Percentiles rank a stretch among this genome's conserved stretches.
Conservation (phyloP, 2,797 vertebrate genomes). For the Acridotheres tristis region DNA sequence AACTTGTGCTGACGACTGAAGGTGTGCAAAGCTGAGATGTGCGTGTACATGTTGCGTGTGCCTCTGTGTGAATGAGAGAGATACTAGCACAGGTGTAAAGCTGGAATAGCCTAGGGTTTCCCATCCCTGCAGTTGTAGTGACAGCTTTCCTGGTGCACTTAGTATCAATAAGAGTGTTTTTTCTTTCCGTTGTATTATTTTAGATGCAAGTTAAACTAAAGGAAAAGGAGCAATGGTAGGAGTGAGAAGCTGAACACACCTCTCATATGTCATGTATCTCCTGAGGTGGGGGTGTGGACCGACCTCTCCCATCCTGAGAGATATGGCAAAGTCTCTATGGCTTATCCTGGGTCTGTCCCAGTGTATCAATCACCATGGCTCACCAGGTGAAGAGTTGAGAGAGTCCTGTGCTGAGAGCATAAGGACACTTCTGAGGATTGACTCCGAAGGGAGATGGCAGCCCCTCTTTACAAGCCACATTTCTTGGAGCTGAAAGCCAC, state of each 20-base stretch:
- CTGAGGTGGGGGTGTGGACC: conserved; percentile 31
- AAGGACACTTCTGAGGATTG: conserved; percentile 33
- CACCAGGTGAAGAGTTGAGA: conserved; percentile 27
- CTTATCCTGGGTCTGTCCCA: conserved; percentile 40
- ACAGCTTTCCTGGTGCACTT: conserved; percentile 59
- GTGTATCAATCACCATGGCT: conserved; percentile 30
- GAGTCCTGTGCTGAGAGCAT: conserved; percentile 26
- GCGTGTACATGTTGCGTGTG: background rate
- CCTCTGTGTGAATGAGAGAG: conserved; percentile 10
- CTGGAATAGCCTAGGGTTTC: conserved; percentile 47
- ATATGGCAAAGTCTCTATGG: conserved; percentile 16
- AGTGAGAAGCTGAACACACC: conserved; percentile 32
- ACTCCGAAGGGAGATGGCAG: conserved; percentile 60
- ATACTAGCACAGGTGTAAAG: conserved; percentile 37
- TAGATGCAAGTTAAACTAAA: conserved; percentile 61
- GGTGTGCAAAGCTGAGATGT: background rate
- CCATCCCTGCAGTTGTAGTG: conserved; percentile 65
- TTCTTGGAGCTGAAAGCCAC: conserved; percentile 65
- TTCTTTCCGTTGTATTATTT: conserved; percentile 57
- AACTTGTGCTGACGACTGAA: conserved; percentile 23
- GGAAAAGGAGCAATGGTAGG: conserved; percentile 42
- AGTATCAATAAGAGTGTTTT: conserved; percentile 22
- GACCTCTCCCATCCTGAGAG: conserved; percentile 29
- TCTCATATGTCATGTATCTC: conserved; percentile 47
- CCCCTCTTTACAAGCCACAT: conserved; percentile 61